Conservation (phyloP, 2,888 invertebrate genomes). For the Heteromurus nitidus region DNA sequence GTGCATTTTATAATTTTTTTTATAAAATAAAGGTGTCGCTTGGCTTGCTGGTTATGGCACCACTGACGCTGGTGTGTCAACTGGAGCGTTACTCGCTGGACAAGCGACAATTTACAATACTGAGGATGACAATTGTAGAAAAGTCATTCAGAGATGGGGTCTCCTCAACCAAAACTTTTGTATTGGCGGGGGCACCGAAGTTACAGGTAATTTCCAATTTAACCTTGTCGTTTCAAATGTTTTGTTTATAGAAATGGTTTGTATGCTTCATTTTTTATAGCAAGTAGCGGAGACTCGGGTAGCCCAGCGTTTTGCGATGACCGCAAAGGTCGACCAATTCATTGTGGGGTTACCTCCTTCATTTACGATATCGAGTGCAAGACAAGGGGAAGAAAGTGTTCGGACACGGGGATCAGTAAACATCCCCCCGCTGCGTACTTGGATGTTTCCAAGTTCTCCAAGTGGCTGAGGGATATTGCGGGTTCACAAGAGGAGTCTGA, state of each 20-base stretch:
- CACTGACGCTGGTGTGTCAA: slow-evolving; percentile 45
- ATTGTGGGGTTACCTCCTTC: slow-evolving; percentile 48
- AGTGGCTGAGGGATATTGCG: slow-evolving; percentile 48
- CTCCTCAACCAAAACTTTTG: slow-evolving; percentile 43
- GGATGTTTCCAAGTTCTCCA: slow-evolving; percentile 46
- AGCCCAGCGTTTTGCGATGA: slow-evolving; percentile 49
- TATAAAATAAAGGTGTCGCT: slow-evolving; percentile 30
- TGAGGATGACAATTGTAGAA: slow-evolving; percentile 40
- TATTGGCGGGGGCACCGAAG: slow-evolving; percentile 48
- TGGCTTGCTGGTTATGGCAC: slow-evolving; percentile 53
- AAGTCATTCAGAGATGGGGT: slow-evolving; percentile 47
- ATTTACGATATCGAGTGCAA: slow-evolving; percentile 55
- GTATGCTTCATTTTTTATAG: too few species aligned
- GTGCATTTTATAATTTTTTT: not conserved
- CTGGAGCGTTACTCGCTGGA: slow-evolving; percentile 47
- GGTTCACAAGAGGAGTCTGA: slow-evolving; percentile 41
- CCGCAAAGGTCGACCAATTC: slow-evolving; percentile 40
- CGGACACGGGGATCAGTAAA: slow-evolving; percentile 27
- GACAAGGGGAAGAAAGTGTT: slow-evolving; percentile 39
- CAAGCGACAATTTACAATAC: slow-evolving; percentile 44
- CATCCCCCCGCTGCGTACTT: slow-evolving; percentile 46
- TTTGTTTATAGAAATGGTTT: not conserved
- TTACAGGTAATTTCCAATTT: slow-evolving; percentile 22
- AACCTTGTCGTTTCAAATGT: not conserved
- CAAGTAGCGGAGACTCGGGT: slow-evolving; percentile 47